Evolutionary conservation across 2,888 invertebrate genomes (phyloP).

Genomic region (Blastobasis lacticolella): DNA sequence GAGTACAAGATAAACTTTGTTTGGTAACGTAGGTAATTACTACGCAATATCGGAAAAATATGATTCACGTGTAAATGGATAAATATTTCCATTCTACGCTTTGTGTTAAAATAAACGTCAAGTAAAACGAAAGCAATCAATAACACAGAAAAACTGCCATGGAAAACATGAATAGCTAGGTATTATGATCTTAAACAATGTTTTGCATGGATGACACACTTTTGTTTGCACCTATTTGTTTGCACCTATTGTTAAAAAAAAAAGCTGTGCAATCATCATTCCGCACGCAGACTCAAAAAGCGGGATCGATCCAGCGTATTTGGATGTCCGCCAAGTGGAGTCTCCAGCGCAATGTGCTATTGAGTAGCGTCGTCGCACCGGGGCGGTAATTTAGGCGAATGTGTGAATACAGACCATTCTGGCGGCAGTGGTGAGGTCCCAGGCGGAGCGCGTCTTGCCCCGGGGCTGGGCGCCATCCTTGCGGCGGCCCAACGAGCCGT

Average conservation of each 20-base stretch:
- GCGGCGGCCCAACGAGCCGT: constrained; percentile 70
- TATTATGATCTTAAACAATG: neutral
- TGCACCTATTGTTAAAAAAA: neutral
- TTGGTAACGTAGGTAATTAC: too few species aligned
- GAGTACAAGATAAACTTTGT: too few species aligned
- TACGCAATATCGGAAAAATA: too few species aligned
- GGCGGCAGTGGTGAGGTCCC: constrained; percentile 75
- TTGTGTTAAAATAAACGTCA: too few species aligned
- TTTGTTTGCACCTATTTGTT: neutral
- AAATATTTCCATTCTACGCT: too few species aligned
- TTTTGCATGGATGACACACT: constrained; percentile 6
- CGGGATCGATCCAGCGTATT: constrained; percentile 61
- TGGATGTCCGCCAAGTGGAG: constrained; percentile 58
- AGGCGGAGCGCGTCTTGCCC: constrained; percentile 71
- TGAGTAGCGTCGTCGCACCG: constrained; percentile 15
- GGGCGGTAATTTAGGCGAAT: constrained; percentile 7
- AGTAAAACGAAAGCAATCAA: too few species aligned
- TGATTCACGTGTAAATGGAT: too few species aligned
- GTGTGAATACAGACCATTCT: constrained; percentile 70
- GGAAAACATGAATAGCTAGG: too few species aligned
- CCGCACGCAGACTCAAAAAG: constrained; percentile 46
- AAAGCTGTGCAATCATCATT: constrained; percentile 44
- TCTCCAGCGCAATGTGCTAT: constrained; percentile 44
- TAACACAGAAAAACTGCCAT: too few species aligned
- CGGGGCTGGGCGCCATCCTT: constrained; percentile 60